phyloP scores from a whole-genome alignment of 1,140 invertebrate species.

The Lutraria rhynchaena region DNA sequence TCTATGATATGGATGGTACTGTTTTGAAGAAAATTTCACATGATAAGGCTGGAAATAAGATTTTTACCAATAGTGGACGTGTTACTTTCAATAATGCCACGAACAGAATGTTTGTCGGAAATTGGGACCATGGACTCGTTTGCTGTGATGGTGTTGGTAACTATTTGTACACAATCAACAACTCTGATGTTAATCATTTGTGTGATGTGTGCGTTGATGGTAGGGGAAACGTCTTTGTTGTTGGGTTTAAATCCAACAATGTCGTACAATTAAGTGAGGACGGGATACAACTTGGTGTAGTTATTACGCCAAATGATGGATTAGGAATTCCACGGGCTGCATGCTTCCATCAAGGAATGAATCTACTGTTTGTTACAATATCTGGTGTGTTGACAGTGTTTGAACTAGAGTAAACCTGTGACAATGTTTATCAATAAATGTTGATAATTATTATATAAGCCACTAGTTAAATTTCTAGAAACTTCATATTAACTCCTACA shows the following conservation, averaged over 20 bases:
- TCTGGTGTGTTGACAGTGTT: too few relatives aligned
- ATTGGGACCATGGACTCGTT: not conserved
- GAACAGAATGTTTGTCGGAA: not conserved
- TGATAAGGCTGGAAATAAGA: not conserved
- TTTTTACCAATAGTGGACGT: not conserved
- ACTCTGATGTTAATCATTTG: not conserved
- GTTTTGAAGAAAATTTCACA: not conserved
- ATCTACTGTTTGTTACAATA: not conserved
- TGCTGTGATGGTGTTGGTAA: not conserved
- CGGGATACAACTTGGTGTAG: not conserved
- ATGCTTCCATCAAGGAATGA: not conserved
- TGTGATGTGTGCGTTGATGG: not conserved
- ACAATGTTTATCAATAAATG: too few relatives aligned
- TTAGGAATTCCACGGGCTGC: not conserved
- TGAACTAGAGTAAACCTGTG: too few relatives aligned
- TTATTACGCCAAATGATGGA: not conserved
- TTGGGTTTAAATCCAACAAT: constrained; percentile 14
- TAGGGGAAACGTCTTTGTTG: constrained; percentile 19
- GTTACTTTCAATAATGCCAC: not conserved
- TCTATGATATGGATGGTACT: constrained; percentile 18
- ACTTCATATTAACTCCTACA: too few relatives aligned
- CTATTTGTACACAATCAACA: not conserved
- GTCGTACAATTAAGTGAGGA: constrained; percentile 16
- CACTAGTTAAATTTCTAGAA: too few relatives aligned
- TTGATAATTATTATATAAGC: too few relatives aligned